phyloP scores from a whole-genome alignment of 2,113 vertebrate genomes.

The Corythoichthys intestinalis region DNA sequence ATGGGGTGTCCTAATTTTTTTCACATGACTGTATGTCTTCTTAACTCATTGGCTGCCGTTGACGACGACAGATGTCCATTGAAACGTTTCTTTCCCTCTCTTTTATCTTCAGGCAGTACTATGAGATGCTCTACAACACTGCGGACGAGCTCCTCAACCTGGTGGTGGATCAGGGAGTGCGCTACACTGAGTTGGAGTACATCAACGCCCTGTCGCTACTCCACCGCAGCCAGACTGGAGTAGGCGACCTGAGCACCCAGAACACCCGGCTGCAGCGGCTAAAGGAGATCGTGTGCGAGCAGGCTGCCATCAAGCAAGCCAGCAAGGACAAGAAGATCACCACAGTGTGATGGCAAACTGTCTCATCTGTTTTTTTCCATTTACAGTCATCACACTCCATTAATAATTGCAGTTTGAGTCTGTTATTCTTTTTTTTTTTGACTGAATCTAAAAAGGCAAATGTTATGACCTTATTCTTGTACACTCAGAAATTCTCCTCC shows the following conservation, averaged over 20 bases:
- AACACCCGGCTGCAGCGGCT: conserved; percentile 89
- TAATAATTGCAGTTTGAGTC: too few species aligned
- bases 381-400: conserved; percentile 20
- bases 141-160: conserved; percentile 94
- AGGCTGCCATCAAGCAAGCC: conserved; percentile 97
- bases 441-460: too few species aligned
- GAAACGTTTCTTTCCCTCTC: background rate
- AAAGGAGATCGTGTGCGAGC: conserved; percentile 98
- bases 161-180: conserved; percentile 96
- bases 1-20: too few species aligned
- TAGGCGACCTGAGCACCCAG: conserved; percentile 91
- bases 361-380: conserved; percentile 68
- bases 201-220: conserved; percentile 91
- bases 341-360: conserved; percentile 77
- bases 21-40: too few species aligned
- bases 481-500: background rate
- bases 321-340: conserved; percentile 99
- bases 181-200: conserved; percentile 97
- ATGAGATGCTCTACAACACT: conserved; percentile 98
- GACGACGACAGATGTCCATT: background rate
- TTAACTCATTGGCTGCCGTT: too few species aligned
- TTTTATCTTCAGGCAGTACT: conserved; percentile 81
- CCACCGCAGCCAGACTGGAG: conserved; percentile 94
- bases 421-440: background rate
- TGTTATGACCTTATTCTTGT: background rate